Percentiles rank a stretch among this genome's conserved stretches.
phyloP scores from a whole-genome alignment of 2,113 vertebrate species.

The Caracal caracal region DNA sequence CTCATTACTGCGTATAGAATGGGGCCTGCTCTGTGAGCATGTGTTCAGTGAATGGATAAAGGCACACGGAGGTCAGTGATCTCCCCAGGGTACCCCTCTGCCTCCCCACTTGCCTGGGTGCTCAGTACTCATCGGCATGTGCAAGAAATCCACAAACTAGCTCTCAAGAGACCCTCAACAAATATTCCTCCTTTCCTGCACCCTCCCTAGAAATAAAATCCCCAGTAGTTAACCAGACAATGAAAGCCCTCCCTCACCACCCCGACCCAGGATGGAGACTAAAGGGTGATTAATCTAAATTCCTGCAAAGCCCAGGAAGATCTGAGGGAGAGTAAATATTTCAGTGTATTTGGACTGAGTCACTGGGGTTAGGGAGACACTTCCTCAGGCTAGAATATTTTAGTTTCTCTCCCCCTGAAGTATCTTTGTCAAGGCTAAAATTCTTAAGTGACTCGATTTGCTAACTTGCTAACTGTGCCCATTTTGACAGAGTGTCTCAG shows the following conservation, averaged over 20 bases:
- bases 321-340: neutral
- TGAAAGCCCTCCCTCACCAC: neutral
- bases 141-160: neutral
- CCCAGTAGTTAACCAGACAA: neutral
- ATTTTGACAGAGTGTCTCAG: constrained; percentile 52
- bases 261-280: neutral
- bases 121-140: neutral
- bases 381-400: constrained; percentile 16
- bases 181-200: neutral
- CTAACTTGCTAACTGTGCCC: constrained; percentile 37
- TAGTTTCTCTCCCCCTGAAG: neutral
- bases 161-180: neutral
- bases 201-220: neutral
- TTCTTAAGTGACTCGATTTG: constrained; percentile 64
- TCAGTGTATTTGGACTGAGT: neutral
- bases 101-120: neutral
- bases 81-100: too few species aligned
- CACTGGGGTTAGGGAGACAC: neutral
- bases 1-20: too few species aligned
- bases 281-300: neutral
- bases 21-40: neutral
- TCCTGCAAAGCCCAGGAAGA: neutral
- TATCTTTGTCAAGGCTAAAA: constrained; percentile 49
- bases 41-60: neutral
- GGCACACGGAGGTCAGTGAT: accelerated